Evolutionary conservation across 2,888 invertebrate genomes (phyloP).

Genomic region (Drosophila emarginata): DNA sequence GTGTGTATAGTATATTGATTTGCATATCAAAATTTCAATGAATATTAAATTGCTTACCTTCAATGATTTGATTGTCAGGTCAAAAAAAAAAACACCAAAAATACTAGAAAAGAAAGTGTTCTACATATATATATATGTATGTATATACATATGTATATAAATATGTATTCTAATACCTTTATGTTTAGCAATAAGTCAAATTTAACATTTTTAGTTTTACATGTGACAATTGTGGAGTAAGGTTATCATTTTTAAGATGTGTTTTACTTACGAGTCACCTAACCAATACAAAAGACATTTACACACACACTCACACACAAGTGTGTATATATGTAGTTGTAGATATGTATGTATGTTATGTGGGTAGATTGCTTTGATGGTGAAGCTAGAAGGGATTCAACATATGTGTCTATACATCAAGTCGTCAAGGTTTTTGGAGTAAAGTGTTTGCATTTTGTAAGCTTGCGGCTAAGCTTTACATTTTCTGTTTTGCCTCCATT

Average conservation of each 20-base stretch:
- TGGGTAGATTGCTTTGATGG: constrained; percentile 28
- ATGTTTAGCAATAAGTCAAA: constrained; percentile 3
- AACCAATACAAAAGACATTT: background rate
- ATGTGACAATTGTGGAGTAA: constrained; percentile 60
- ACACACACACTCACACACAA: constrained; percentile 2
- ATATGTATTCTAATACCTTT: constrained; percentile 1
- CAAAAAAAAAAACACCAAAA: background rate
- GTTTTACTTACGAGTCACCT: background rate
- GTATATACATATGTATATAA: background rate
- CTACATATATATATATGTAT: background rate
- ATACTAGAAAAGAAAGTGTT: background rate
- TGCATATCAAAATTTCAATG: constrained; percentile 1
- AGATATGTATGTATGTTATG: background rate
- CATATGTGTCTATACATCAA: constrained; percentile 47
- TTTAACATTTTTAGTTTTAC: constrained; percentile 35
- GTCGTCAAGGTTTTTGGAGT: constrained; percentile 38
- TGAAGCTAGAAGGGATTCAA: constrained; percentile 54
- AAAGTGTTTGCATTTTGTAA: constrained; percentile 49
- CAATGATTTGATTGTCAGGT: background rate
- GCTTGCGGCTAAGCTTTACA: constrained; percentile 60
- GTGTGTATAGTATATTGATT: background rate
- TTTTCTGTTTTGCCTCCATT: constrained; percentile 38
- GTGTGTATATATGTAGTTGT: constrained; percentile 1
- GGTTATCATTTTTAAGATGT: constrained; percentile 33
- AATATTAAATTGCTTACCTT: background rate